Evolutionary conservation across 2,797 vertebrate species (phyloP).

Genomic region (Lates japonicus): DNA sequence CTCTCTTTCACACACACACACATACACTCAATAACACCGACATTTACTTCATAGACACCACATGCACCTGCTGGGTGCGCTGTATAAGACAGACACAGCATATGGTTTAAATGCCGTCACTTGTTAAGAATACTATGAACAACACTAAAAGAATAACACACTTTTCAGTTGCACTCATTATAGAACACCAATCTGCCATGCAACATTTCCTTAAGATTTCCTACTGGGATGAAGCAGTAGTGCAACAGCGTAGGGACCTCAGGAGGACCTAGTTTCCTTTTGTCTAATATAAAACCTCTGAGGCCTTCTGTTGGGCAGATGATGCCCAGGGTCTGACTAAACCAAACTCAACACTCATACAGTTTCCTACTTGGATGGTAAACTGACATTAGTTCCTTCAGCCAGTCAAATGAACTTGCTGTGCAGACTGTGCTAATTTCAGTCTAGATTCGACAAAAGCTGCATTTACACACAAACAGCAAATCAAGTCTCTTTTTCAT

Average conservation of each 20-base stretch:
- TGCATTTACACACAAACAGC: constrained; percentile 19
- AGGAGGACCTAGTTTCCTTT: constrained; percentile 1
- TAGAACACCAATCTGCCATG: constrained; percentile 12
- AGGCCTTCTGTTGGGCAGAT: constrained; percentile 60
- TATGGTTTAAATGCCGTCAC: constrained; percentile 46
- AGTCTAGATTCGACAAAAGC: constrained; percentile 1
- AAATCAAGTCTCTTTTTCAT: background rate
- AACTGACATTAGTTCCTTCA: constrained; percentile 11
- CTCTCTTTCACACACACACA: constrained; percentile 2
- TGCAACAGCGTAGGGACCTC: constrained; percentile 40
- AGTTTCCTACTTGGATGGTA: constrained; percentile 6
- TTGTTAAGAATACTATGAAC: constrained; percentile 50
- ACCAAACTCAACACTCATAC: constrained; percentile 27
- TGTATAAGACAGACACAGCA: constrained; percentile 45
- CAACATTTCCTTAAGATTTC: constrained; percentile 11
- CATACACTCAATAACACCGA: constrained; percentile 1
- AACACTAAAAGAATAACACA: constrained; percentile 36
- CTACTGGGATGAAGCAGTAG: constrained; percentile 23
- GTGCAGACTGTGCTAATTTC: background rate
- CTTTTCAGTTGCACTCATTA: constrained; percentile 34
- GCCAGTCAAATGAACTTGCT: constrained; percentile 6
- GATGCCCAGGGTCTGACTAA: constrained; percentile 63
- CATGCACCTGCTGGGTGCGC: constrained; percentile 46
- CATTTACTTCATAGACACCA: constrained; percentile 63
- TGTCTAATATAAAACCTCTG: constrained; percentile 35